Evolutionary conservation across 2,113 vertebrate species (phyloP).

Genomic region (Numenius arquata): DNA sequence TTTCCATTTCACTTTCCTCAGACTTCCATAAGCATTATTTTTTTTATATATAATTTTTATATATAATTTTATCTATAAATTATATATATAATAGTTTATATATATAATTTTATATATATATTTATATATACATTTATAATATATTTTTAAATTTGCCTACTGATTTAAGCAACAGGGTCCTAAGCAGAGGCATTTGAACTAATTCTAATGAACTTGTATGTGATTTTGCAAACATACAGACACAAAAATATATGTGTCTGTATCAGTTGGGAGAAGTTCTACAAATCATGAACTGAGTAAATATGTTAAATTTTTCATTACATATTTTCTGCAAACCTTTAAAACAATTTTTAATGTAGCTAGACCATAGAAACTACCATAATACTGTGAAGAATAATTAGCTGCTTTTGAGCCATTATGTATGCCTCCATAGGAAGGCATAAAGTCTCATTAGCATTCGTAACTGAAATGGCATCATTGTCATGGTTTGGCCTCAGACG

Average conservation of each 20-base stretch:
- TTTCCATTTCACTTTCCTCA: background rate
- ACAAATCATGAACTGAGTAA: background rate
- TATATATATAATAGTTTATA: too few relatives aligned
- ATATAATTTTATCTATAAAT: too few relatives aligned
- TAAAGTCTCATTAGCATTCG: background rate
- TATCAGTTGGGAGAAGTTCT: background rate
- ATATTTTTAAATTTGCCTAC: background rate
- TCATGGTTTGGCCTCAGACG: too few relatives aligned
- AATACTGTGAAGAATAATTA: background rate
- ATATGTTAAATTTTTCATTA: background rate
- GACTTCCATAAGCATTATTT: background rate
- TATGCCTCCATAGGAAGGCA: background rate
- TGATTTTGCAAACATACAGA: background rate
- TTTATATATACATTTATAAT: background rate
- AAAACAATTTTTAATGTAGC: background rate
- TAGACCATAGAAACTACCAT: background rate
- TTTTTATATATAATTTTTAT: too few relatives aligned
- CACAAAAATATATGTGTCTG: accelerated
- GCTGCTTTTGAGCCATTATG: background rate
- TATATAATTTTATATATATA: too few relatives aligned
- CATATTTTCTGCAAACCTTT: background rate
- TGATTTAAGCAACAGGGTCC: background rate
- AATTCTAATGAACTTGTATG: background rate
- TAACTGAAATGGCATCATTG: background rate
- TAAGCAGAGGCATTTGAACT: background rate